Conservation (phyloP, 2,113 vertebrate species). For the Crotalus horridus region DNA sequence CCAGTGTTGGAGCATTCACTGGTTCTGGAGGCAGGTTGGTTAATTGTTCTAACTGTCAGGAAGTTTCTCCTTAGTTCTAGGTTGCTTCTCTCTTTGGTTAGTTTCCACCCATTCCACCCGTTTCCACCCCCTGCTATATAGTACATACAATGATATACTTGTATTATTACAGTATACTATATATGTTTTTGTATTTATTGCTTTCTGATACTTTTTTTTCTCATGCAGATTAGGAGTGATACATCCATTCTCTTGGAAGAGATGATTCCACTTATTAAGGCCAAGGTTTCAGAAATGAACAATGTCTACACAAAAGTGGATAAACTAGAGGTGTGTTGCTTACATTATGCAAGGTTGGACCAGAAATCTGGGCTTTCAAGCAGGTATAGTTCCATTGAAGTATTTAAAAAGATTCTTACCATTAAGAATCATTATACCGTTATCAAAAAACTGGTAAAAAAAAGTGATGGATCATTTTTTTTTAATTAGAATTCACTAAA, state of each 20-base stretch:
- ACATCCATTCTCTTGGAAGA: constrained; percentile 56
- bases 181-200: neutral
- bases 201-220: neutral
- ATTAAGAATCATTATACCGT: neutral
- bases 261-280: constrained; percentile 49
- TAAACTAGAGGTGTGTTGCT: constrained; percentile 60
- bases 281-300: constrained; percentile 55
- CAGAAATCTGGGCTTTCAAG: neutral
- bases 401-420: neutral
- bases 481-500: neutral
- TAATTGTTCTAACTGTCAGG: too few relatives aligned
- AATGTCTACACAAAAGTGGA: constrained; percentile 53
- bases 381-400: neutral
- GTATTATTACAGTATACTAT: constrained; percentile 14
- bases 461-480: neutral
- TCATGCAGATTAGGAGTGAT: constrained; percentile 59
- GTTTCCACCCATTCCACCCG: too few relatives aligned
- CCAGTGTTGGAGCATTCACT: too few relatives aligned
- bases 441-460: neutral
- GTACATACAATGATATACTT: neutral
- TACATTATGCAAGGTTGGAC: constrained; percentile 5
- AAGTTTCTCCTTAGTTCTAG: too few relatives aligned
- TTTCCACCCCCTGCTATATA: neutral
- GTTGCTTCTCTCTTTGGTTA: too few relatives aligned
- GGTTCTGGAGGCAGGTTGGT: too few relatives aligned